Evolutionary conservation across 2,888 invertebrate species (phyloP).

Genomic region (Lithosia quadra): DNA sequence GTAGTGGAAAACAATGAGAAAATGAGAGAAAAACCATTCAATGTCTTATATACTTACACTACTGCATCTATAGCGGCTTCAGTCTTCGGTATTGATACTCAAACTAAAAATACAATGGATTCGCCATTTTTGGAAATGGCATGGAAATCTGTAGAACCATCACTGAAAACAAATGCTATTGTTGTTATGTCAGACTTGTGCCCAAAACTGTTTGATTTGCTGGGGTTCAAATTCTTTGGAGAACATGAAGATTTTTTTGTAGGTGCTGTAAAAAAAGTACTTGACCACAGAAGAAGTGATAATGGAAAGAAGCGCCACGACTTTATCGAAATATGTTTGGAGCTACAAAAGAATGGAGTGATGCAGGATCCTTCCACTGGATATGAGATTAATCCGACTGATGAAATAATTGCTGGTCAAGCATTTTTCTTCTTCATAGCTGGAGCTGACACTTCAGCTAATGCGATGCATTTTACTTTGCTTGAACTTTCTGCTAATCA

Average conservation of each 20-base stretch:
- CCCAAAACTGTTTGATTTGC: conserved; percentile 57
- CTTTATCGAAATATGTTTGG: conserved; percentile 70
- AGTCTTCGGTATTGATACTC: conserved; percentile 77
- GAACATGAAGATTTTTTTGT: conserved; percentile 69
- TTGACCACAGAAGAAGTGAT: conserved; percentile 56
- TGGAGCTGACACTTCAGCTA: conserved; percentile 78
- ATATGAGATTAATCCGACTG: conserved; percentile 63
- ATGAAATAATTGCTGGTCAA: conserved; percentile 74
- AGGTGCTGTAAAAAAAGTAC: conserved; percentile 63
- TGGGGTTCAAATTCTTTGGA: conserved; percentile 64
- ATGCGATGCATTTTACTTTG: conserved; percentile 70
- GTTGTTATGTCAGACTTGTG: conserved; percentile 50
- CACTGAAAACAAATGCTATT: conserved; percentile 48
- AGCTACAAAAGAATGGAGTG: conserved; percentile 65
- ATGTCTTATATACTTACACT: conserved; percentile 65
- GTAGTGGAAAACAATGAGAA: conserved; percentile 56
- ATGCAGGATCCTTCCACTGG: conserved; percentile 64
- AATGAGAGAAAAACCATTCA: conserved; percentile 58
- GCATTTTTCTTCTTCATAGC: conserved; percentile 81
- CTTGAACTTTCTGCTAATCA: conserved; percentile 71
- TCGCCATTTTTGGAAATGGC: conserved; percentile 70
- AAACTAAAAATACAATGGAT: conserved; percentile 67
- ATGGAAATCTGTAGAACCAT: conserved; percentile 57
- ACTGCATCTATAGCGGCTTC: conserved; percentile 71
- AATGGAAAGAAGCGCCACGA: conserved; percentile 57